Evolutionary conservation across 2,797 vertebrate genomes (phyloP).

Genomic region (Rhinatrema bivittatum): DNA sequence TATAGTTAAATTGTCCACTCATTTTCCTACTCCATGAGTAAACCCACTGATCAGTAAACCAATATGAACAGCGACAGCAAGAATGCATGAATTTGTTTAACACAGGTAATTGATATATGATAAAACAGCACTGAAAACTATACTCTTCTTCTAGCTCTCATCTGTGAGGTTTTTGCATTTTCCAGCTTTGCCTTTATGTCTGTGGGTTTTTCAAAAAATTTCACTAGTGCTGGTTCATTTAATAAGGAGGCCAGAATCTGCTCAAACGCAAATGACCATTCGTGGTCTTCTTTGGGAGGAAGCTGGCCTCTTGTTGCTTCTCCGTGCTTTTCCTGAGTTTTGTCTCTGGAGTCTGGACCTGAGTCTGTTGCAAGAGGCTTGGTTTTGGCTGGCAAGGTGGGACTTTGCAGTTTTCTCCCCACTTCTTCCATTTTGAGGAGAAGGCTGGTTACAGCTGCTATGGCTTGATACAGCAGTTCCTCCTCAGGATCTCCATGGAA

Average conservation of each 20-base stretch:
- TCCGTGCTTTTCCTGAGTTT: conserved; percentile 17
- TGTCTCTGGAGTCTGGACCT: neutral
- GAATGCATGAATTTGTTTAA: too few species aligned
- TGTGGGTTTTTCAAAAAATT: conserved; percentile 82
- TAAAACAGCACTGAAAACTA: too few species aligned
- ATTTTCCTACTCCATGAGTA: conserved; percentile 17
- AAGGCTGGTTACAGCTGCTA: conserved; percentile 86
- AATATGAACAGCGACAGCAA: too few species aligned
- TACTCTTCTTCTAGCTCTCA: conserved; percentile 57
- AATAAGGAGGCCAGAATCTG: conserved; percentile 92
- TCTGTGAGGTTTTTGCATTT: conserved; percentile 67
- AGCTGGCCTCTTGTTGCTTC: conserved; percentile 8
- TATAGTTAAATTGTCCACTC: conserved; percentile 25
- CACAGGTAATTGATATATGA: too few species aligned
- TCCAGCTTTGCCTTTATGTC: conserved; percentile 69
- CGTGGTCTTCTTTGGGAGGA: conserved; percentile 35
- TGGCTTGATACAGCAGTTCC: conserved; percentile 79
- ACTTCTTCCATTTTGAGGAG: conserved; percentile 93
- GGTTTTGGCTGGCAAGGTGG: conserved; percentile 23
- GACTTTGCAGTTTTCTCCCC: conserved; percentile 72
- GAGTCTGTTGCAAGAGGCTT: neutral
- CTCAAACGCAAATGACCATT: conserved; percentile 97
- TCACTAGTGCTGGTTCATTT: conserved; percentile 83
- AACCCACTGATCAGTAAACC: too few species aligned
- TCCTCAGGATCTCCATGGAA: conserved; percentile 89